Base-by-base conservation (phyloP, 30 jellyfish, hydroid and myxozoan genomes). In the Hydractinia symbiolongicarpus region DNA sequence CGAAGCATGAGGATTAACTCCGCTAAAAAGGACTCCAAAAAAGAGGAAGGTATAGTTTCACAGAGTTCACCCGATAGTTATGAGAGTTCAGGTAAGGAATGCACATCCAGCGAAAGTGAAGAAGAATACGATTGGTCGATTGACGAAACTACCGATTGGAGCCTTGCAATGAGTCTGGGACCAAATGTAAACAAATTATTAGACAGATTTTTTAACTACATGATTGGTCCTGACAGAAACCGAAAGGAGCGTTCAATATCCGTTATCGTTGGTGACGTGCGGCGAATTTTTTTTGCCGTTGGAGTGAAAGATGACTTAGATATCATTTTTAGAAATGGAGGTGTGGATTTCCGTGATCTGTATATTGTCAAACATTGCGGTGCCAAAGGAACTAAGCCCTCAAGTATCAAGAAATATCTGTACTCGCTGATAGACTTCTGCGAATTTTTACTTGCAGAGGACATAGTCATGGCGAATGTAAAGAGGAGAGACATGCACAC, bases 371-470 rank as follows among this genome's bases (percentile, higher is more conserved):
- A 64, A 44, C 40, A 64, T 64, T 64, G 74, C 16, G 52, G 40
- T 13, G 74, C 19, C 19, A 64, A 13, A 6, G 74, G 74, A 13
- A 64, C 40, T 6, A 64, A 64, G 40, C 52, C 80, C 17, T 30
- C 60, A 71, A 71, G 61, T 20, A 71, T 71, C 15, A 71, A 71
- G n/a, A 71, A 30, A 71, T 71, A 71, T 60, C 68, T 71, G 17
- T 71, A 15, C 9, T n/a, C 80, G 40, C 58, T 71, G 2, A 71
- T 49, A 20, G 80, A 71, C 44, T 13, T 71, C 51, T 71, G 56
- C n/a, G 61, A 71, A 50, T 71, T 71, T 71, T 71, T 71, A 20
- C 15, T 50, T 55, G 61, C 9, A n/a, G 80, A 71, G 4, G 51
- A 53, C 40, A 71, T 30, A 15, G 61, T 7, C 15, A 9, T 20